Evolutionary conservation across 2,888 invertebrate species (phyloP).

Genomic region (Limnephilus lunatus): DNA sequence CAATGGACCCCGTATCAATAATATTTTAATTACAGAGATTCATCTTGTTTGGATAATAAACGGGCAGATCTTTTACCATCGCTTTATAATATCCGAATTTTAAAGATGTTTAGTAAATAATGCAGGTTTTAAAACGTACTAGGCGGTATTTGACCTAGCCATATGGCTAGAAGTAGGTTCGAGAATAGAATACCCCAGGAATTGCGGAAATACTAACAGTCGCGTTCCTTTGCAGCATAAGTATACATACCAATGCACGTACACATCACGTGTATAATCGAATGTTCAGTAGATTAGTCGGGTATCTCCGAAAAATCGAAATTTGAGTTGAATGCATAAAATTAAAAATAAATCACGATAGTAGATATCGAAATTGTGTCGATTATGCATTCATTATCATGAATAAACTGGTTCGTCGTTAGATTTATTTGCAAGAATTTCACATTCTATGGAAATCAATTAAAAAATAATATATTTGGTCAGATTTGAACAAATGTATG

Average conservation of each 20-base stretch:
- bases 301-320: no score
- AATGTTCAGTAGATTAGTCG: no score
- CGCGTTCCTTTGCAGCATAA: not conserved
- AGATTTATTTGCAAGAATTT: no score
- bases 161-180: not conserved
- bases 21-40: conserved; percentile 57
- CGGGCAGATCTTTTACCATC: conserved; percentile 7
- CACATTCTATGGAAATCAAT: not conserved
- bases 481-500: not conserved
- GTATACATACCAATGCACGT: not conserved
- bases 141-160: conserved; percentile 14
- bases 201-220: not conserved
- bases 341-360: no score
- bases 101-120: not conserved
- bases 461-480: not conserved
- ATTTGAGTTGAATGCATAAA: no score
- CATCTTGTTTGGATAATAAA: conserved; percentile 4
- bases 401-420: no score
- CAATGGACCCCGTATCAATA: conserved; percentile 49
- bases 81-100: not conserved
- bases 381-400: no score
- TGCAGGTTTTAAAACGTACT: not conserved
- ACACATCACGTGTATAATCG: not conserved
- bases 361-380: no score
- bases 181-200: not conserved